Evolutionary conservation across 2,113 vertebrate genomes (phyloP), one percentile per base, ranked within the genome.

Genomic region (Dicentrarchus labrax): DNA sequence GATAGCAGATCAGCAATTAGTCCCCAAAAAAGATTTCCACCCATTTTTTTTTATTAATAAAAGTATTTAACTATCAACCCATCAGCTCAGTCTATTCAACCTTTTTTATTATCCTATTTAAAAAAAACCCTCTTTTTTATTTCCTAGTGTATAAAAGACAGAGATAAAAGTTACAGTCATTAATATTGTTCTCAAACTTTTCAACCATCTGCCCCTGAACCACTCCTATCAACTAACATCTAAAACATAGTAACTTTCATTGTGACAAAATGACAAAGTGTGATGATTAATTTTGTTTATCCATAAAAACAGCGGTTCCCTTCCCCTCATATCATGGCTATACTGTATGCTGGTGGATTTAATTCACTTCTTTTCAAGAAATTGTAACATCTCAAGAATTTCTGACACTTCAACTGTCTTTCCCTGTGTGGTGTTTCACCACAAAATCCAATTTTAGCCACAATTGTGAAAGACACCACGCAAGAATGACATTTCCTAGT

Each of bases 1-100:
- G 80, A 84, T 15, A 75, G 13, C 0, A 81, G 70, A 78, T 81
- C 73, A 59, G 80, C 65, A 54, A 73, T 86, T 66, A 70, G 11
- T 50, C 45, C 47, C 30, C 47, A 39, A 39, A 15, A 66, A 76
- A 54, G n/a, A 38, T 70, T 47, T 67, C 4, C 15, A 15, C 36
- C 30, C 11, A 24, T 19, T 48, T 22, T 16, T 41, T 17, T 12
- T 53, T 21, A 53, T 36, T 41, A 30, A 30, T 30, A 15, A 60
- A 68, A 59, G 22, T 53, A 47, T 61, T 60, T 17, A 9, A 56
- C 19, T 50, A 16, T 61, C 53, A 75, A 1, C 45, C 30, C 30
- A 30, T 30, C 30, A 30, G 30, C 30, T 30, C 30, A 30, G 30
- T 30, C 30, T 30, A 30, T 30, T 30, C 30, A 30, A 30, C 30